phyloP scores from a whole-genome alignment of 2,113 vertebrate genomes.

The Hypanus sabinus region DNA sequence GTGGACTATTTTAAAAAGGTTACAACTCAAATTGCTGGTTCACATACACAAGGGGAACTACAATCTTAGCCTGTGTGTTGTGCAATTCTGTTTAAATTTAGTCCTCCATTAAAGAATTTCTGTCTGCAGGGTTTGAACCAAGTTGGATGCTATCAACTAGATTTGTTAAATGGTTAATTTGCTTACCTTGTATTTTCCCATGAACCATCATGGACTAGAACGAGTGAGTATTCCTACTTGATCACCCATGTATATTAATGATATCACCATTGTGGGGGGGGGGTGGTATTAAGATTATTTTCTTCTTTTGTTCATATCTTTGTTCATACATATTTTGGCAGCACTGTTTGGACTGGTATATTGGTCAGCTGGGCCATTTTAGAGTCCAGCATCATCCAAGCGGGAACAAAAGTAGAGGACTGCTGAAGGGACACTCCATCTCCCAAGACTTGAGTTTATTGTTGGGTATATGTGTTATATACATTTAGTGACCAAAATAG shows the following conservation, averaged over 20 bases:
- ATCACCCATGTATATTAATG: neutral
- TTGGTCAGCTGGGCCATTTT: neutral
- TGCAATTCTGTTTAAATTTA: neutral
- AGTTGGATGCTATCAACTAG: neutral
- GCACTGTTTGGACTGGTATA: neutral
- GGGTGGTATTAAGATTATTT: neutral
- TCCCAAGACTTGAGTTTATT: conserved; percentile 8
- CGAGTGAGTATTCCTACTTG: neutral
- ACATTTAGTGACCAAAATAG: conserved; percentile 30
- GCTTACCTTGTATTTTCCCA: neutral
- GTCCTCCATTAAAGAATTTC: neutral
- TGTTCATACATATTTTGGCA: neutral
- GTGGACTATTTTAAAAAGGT: neutral
- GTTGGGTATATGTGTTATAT: conserved; percentile 10
- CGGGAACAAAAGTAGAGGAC: neutral
- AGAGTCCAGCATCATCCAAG: neutral
- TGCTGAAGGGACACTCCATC: neutral
- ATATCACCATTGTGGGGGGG: neutral
- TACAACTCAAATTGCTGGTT: neutral
- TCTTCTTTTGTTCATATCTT: neutral
- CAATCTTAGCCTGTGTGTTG: neutral
- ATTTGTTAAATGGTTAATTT: neutral
- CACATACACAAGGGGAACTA: neutral
- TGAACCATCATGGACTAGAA: neutral
- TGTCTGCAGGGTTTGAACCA: neutral